These are phyloP conservation scores for Geotrupes spiniger DNA, from an alignment of 2,888 invertebrate genomes.

Conservation along the genomic window DNA sequence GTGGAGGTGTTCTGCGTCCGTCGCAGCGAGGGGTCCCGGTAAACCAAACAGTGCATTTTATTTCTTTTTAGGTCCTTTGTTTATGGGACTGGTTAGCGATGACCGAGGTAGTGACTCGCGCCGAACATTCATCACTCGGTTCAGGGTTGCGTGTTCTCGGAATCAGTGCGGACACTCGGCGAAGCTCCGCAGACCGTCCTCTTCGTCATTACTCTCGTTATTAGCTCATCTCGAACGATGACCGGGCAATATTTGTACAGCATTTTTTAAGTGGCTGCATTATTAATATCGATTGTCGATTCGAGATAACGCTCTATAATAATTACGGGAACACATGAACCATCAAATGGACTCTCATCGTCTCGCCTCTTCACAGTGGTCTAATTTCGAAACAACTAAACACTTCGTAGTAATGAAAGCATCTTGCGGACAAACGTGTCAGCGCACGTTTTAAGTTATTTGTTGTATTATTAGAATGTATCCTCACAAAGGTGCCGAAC, in stretches of 20 bases:
- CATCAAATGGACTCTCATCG: neutral
- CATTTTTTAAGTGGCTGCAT: slow-evolving; percentile 5
- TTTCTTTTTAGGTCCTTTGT: slow-evolving; percentile 11
- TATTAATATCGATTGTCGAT: slow-evolving; percentile 1
- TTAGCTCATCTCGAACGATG: slow-evolving; percentile 3
- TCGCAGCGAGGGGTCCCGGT: slow-evolving; percentile 7
- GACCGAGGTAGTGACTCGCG: slow-evolving; percentile 9
- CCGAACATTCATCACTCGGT: slow-evolving; percentile 16
- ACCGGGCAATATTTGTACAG: neutral
- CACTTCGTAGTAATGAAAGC: too few species aligned
- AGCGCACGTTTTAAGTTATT: too few species aligned
- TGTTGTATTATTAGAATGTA: too few species aligned
- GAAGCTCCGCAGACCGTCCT: too few species aligned
- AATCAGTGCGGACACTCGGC: neutral
- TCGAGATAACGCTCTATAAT: slow-evolving; percentile 3
- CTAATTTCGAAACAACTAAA: too few species aligned
- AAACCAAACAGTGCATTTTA: slow-evolving; percentile 11
- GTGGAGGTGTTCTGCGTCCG: neutral
- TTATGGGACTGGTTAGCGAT: slow-evolving; percentile 14
- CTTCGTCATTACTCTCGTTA: neutral
- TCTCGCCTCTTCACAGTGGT: too few species aligned
- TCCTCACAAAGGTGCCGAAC: too few species aligned
- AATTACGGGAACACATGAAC: neutral
- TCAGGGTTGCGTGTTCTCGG: slow-evolving; percentile 11
- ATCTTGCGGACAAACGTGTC: too few species aligned